Evolutionary conservation across 2,113 vertebrate species (phyloP), one percentile per base, ranked within the genome.

Genomic region (Epinephelus moara): DNA sequence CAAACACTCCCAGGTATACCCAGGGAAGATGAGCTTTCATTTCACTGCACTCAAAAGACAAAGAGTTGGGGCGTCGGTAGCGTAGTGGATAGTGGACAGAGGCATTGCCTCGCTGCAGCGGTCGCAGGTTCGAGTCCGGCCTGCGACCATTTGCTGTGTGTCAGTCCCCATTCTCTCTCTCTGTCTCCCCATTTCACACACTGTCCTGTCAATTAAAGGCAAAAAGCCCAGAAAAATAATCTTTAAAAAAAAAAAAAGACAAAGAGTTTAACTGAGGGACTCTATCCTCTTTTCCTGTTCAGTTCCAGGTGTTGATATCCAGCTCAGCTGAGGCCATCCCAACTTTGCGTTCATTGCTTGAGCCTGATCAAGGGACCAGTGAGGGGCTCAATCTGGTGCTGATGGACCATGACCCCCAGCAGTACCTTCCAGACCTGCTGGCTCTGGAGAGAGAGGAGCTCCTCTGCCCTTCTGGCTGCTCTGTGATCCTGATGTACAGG

Each of bases 251-350:
- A n/a, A n/a, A n/a, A 25, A 56, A 17, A 74, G 4, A 17, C 8
- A 17, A 12, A 19, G 4, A 62, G 9, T 55, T 4, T 14, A 21
- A 49, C 19, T 6, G 17, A 47, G 13, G 17, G 15, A 37, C 15
- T 53, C 10, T 59, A n/a, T 71, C n/a, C 1, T 9, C 0, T 70
- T 8, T n/a, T 42, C n/a, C 25, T 56, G 21, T 25, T 45, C 85
- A 94, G 96, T 95, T 96, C 72, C 91, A 93, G 88, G 88, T 96
- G 64, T 61, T 95, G 78, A 79, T 77, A 0, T 92, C 78, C 8
- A 89, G 89, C 61, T 95, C 93, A 2, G 64, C 82, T 1, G 86
- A 93, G 17, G 93, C 89, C 81, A 93, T 95, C 71, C 75, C 82
- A 14, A 67, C 50, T 1, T 27, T 95, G 70, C 23, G 1, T 4